phyloP scores from a whole-genome alignment of 2,888 invertebrate genomes.

The Alviniconcha strummeri region DNA sequence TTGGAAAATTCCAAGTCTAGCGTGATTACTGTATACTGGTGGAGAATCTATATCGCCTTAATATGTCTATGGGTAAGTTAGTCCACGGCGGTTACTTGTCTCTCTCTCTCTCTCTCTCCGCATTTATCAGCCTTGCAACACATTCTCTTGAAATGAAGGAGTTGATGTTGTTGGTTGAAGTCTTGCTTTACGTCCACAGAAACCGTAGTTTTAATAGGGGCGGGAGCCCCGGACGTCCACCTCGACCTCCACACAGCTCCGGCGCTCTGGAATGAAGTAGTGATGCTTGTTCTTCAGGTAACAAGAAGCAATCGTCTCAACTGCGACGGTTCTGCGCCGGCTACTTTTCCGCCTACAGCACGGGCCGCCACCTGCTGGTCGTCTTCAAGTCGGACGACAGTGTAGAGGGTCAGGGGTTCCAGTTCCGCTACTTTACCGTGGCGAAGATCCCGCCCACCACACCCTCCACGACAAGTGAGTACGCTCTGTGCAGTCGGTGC shows the following conservation, averaged over 20 bases:
- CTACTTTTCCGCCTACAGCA: slow-evolving; percentile 4
- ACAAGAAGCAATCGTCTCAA: not conserved
- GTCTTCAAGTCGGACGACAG: slow-evolving; percentile 12
- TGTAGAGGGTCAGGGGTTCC: not conserved
- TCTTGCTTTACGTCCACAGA: not conserved
- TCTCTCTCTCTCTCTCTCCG: not conserved
- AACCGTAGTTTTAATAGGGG: not conserved
- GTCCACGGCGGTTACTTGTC: not conserved
- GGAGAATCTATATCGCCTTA: no score
- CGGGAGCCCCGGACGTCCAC: no score
- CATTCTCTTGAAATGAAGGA: no score
- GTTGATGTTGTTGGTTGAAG: not conserved
- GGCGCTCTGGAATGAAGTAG: not conserved
- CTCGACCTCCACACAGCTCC: not conserved
- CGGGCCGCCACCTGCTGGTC: slow-evolving; percentile 2
- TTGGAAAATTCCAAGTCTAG: not conserved
- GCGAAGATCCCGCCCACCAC: not conserved
- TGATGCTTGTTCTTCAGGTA: not conserved
- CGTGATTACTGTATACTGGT: not conserved
- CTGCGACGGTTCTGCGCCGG: slow-evolving; percentile 7
- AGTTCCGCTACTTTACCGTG: not conserved
- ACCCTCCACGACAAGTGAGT: not conserved
- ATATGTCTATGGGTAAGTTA: not conserved
- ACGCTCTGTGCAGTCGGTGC: not conserved
- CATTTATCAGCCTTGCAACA: not conserved